A percentile compares a stretch with the other conserved stretches of the same genome.
These are phyloP conservation scores for Heliconius eleuchia DNA, from an alignment of 1,140 invertebrate genomes.

Conservation along the genomic window DNA sequence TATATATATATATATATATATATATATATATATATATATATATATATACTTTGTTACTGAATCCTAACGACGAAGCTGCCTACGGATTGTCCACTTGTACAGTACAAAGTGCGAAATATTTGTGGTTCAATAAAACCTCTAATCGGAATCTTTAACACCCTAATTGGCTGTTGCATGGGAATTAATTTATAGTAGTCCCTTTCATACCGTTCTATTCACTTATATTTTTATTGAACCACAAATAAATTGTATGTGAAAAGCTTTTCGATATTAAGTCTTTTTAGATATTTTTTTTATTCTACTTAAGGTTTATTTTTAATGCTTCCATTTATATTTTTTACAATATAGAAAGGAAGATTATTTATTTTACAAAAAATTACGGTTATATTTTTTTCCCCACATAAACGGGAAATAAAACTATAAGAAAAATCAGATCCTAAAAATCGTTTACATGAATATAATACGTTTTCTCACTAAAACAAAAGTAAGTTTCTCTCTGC, in stretches of 20 bases:
- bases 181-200: conserved; percentile 40
- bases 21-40: no score
- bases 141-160: conserved; percentile 48
- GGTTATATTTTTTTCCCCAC: no score
- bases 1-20: no score
- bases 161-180: conserved; percentile 49
- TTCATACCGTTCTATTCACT: conserved; percentile 28
- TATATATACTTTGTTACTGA: background rate
- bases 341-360: no score
- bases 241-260: conserved; percentile 2
- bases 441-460: no score
- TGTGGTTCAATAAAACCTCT: conserved; percentile 36
- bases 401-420: no score
- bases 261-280: background rate
- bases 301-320: background rate
- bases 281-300: background rate
- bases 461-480: no score
- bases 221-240: conserved; percentile 19
- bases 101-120: conserved; percentile 46
- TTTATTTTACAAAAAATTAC: no score
- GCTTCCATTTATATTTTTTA: background rate
- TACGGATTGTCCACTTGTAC: conserved; percentile 4
- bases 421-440: no score
- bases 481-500: background rate
- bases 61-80: background rate